phyloP scores from a whole-genome alignment of 1,140 invertebrate species.

The Solen grandis region DNA sequence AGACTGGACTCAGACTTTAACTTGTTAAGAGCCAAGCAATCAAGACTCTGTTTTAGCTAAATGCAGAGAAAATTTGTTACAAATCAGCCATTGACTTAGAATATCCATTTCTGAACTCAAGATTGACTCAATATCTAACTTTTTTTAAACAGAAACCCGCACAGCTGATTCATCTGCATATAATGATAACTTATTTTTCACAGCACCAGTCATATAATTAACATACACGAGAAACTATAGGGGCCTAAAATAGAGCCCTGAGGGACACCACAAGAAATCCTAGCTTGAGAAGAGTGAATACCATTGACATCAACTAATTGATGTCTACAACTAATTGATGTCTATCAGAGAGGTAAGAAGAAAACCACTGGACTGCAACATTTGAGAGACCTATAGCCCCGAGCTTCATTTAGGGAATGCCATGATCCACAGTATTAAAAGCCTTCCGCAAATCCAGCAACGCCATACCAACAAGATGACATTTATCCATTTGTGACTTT shows the following conservation, averaged over 20 bases:
- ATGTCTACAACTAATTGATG: too few species aligned
- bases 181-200: slow-evolving; percentile 36
- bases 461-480: slow-evolving; percentile 38
- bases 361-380: slow-evolving; percentile 38
- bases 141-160: slow-evolving; percentile 42
- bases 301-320: slow-evolving; percentile 36
- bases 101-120: slow-evolving; percentile 15
- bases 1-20: background rate
- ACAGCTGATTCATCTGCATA: slow-evolving; percentile 58
- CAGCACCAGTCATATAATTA: slow-evolving; percentile 18
- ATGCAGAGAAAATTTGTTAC: slow-evolving; percentile 19
- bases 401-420: slow-evolving; percentile 40
- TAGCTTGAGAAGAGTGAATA: background rate
- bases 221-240: slow-evolving; percentile 22
- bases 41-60: background rate
- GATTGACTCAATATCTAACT: slow-evolving; percentile 7
- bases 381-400: slow-evolving; percentile 25
- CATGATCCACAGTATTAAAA: slow-evolving; percentile 57
- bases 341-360: slow-evolving; percentile 37
- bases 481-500: slow-evolving; percentile 34
- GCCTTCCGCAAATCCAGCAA: slow-evolving; percentile 57
- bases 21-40: background rate
- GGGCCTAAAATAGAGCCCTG: slow-evolving; percentile 43
- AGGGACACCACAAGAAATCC: slow-evolving; percentile 35
- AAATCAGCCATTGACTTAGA: slow-evolving; percentile 27